Base-by-base conservation (phyloP, 2,113 vertebrate genomes). In the Nothobranchius kuhntae region DNA sequence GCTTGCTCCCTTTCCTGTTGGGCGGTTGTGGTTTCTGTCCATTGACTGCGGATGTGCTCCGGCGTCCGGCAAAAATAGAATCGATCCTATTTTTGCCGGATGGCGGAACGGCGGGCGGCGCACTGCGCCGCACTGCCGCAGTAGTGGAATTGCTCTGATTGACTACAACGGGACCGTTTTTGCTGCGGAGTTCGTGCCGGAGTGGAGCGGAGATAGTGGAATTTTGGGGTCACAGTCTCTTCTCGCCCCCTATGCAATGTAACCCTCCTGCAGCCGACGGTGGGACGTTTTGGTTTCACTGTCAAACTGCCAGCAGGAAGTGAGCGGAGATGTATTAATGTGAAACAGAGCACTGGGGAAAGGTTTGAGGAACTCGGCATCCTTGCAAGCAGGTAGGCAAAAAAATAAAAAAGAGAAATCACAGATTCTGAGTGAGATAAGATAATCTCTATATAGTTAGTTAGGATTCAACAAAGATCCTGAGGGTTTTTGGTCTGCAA, bases 261-360 rank as follows among this genome's bases (percentile, higher is more conserved):
- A 80, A 63, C 62, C 57, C 53, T 75, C 56, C 68, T 47, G 79
- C 63, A 72, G 62, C 52, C 35, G 58, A 53, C 65, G 69, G 74
- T 61, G 46, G 78, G 50, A 73, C 60, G 54, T 56, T 72, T 55
- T 67, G 73, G 73, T 69, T 72, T 53, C 6, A 60, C 26, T 77
- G 68, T n/a, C 68, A 42, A 61, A 46, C 66, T 73, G 65, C 75
- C 71, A 83, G 68, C 54, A 64, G 61, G 50, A 40, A 53, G 56
- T 69, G 62, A 61, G 46, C 62, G 51, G 24, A 50, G 46, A 47
- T 70, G 53, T 24, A 62, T 75, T 65, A 70, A 73, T 71, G 65
- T 52, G 8, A 76, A 80, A 36, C 62, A 52, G 62, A 63, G 53
- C 58, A 30, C 13, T 46, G 70, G 61, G 21, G 64, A 61, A 38